A percentile compares a stretch with the other conserved stretches of the same genome.
Conservation (phyloP, 1,140 invertebrate genomes). For the Melitaea cinxia region DNA sequence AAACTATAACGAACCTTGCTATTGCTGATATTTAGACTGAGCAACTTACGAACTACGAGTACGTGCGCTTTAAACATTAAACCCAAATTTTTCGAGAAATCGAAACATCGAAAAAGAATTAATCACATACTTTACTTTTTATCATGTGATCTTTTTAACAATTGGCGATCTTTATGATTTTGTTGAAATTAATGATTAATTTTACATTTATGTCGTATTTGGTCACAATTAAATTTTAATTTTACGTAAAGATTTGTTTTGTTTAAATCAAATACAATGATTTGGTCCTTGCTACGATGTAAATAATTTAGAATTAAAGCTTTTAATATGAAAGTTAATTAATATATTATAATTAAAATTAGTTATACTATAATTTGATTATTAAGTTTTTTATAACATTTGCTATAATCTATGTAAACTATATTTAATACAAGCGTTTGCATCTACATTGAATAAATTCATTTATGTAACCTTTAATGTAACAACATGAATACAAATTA, state of each 20-base stretch:
- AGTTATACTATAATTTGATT: constrained; percentile 9
- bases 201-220: neutral
- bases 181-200: neutral
- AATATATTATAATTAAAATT: constrained; percentile 8
- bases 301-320: constrained; percentile 17
- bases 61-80: neutral
- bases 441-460: neutral
- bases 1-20: neutral
- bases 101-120: neutral
- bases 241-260: constrained; percentile 7
- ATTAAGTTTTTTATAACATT: constrained; percentile 8
- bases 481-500: neutral
- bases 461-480: neutral
- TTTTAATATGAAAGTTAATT: constrained; percentile 12
- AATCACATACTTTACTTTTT: neutral
- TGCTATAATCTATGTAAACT: constrained; percentile 4
- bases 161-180: neutral
- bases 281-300: constrained; percentile 28
- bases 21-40: neutral
- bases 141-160: neutral
- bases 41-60: neutral
- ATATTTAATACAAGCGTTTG: constrained; percentile 3
- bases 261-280: constrained; percentile 13
- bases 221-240: constrained; percentile 3
- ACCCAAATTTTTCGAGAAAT: neutral